Evolutionary conservation across 2,888 invertebrate species (phyloP), one percentile per base, ranked within the genome.

Genomic region (Leptinotarsa haldemani): DNA sequence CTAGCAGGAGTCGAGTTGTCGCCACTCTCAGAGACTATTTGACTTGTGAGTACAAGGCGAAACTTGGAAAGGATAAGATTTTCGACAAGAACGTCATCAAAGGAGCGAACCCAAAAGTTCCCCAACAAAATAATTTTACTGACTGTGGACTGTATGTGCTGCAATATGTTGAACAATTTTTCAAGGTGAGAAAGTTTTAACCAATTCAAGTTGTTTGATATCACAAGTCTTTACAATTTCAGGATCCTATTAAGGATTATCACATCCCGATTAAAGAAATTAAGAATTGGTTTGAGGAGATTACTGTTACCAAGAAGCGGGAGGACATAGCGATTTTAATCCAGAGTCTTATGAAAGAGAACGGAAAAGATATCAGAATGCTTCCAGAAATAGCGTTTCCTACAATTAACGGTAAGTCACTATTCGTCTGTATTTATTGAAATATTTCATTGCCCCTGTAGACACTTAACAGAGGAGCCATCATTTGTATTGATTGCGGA

Each of bases 91-190:
- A 94, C 81, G 94, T 93, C 63, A 95, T 98, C 82, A 94, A 94
- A 84, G 97, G 97, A 5, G 92, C 93, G 79, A 93, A 93, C 83
- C 96, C 96, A 0, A 95, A 95, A 89, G 96, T 97, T 78, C 99
- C 99, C n/a, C 97, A 98, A 86, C 99, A 99, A 88, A 95, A 94
- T 79, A 99, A 99, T 89, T 97, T 94, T 85, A 96, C 95, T 56
- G 99, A 99, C 87, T 99, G 99, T 88, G 99, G 99, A 0, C 89
- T 99, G 16, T 99, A 95, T 88, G 90, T 99, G 74, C 89, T 99
- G 70, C 97, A 99, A 86, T 99, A 98, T 89, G 97, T 97, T 5
- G 98, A 99, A 88, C 94, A 94, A 75, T 98, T 99, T 89, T 97
- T 98, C 87, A 92, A 93, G 90, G 95, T 95, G 15, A 22, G 15